Base-by-base conservation (phyloP, 2,797 vertebrate genomes). In the Euthynnus affinis region DNA sequence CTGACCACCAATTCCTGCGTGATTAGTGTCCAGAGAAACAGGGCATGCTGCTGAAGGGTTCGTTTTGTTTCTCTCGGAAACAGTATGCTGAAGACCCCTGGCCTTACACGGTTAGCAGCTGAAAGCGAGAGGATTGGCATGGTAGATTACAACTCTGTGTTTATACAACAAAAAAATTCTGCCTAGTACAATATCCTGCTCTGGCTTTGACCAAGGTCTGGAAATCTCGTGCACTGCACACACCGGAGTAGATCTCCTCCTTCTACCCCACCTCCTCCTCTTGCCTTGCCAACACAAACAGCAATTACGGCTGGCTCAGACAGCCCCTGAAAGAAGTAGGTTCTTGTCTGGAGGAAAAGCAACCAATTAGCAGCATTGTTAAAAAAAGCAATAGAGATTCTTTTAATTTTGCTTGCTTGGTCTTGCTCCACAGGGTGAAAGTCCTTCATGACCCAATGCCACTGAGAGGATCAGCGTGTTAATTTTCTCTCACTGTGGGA, bases 211-310 rank as follows among this genome's bases (percentile, higher is more conserved):
- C 93, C 91, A 94, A 94, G 96, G 96, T 95, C 96, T 94, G 93
- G 96, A 97, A 97, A 96, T 93, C 81, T 95, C 89, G 88, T 94
- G 94, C 94, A 91, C 93, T 91, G 92, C 94, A 93, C 95, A 97
- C 96, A 96, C 89, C 93, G 92, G 93, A 94, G 88, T 83, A 92
- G 93, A 94, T 96, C 92, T 78, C 85, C 83, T 80, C 55, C 85
- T 79, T 56, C 82, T 59, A 78, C 80, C 84, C 88, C 85, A 88
- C 90, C 89, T 90, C 92, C 89, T 86, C 83, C 76, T 83, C 74
- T 70, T 52, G 84, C 88, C 82, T 77, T 87, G 96, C 96, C 97
- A 98, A 97, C 91, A 96, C 94, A 98, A 98, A 97, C 96, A 97
- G 94, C 93, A 96, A 96, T 98, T 97, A 97, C 60, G 93, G 93